Conservation (phyloP, 1,140 invertebrate genomes). For the Drosophila takahashii region DNA sequence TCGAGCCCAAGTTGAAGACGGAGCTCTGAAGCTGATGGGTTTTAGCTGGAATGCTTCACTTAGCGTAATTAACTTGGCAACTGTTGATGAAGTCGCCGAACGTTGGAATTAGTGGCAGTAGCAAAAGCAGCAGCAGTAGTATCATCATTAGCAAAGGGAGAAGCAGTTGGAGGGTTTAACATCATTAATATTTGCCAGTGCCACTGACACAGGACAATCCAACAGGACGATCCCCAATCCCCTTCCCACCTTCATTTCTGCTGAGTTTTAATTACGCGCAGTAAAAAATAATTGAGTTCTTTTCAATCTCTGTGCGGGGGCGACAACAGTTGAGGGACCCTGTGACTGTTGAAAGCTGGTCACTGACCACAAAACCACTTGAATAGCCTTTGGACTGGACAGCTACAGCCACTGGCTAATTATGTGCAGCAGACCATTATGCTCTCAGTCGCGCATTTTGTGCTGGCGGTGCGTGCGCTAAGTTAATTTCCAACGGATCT, state of each 20-base stretch:
- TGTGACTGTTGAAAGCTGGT: slow-evolving; percentile 26
- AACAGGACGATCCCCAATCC: slow-evolving; percentile 11
- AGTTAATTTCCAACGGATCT: slow-evolving; percentile 70
- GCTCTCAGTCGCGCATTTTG: slow-evolving; percentile 42
- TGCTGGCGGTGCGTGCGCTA: slow-evolving; percentile 63
- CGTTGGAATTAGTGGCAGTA: slow-evolving; percentile 22
- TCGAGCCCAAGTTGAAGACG: slow-evolving; percentile 26
- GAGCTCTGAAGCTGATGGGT: slow-evolving; percentile 44
- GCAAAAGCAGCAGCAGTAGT: slow-evolving; percentile 18
- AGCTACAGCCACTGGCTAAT: slow-evolving; percentile 51
- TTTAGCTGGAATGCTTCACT: slow-evolving; percentile 62
- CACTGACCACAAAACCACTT: slow-evolving; percentile 61
- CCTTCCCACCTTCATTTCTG: slow-evolving; percentile 12
- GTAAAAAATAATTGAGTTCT: slow-evolving; percentile 81
- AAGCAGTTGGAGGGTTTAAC: slow-evolving; percentile 25
- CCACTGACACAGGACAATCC: slow-evolving; percentile 54
- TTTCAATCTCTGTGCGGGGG: slow-evolving; percentile 65
- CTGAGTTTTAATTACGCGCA: slow-evolving; percentile 66
- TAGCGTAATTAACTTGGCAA: slow-evolving; percentile 79
- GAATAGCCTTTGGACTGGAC: slow-evolving; percentile 27
- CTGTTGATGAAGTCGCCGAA: slow-evolving; percentile 65
- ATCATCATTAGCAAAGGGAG: slow-evolving; percentile 55
- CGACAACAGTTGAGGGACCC: slow-evolving; percentile 46
- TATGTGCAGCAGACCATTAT: slow-evolving; percentile 78
- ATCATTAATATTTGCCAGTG: slow-evolving; percentile 74